These are phyloP conservation scores for Lagodon rhomboides DNA, from an alignment of 2,797 vertebrate genomes.

Conservation along the genomic window DNA sequence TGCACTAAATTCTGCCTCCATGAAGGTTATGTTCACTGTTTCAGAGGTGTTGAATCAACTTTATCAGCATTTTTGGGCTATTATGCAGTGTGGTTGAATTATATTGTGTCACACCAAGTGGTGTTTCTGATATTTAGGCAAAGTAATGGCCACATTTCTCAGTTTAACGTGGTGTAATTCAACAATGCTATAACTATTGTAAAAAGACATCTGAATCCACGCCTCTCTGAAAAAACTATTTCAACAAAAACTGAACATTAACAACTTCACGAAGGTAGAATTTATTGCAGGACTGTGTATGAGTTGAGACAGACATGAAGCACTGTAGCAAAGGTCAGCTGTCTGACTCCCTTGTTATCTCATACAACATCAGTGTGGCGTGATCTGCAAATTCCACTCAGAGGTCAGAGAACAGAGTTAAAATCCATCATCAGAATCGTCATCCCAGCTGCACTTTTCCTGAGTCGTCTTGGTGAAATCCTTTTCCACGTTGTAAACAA, in stretches of 20 bases:
- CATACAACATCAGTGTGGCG: neutral
- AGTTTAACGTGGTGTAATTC: neutral
- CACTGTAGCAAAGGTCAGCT: neutral
- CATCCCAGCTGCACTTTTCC: conserved; percentile 93
- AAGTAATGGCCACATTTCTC: neutral
- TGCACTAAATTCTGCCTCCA: neutral
- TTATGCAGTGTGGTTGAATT: neutral
- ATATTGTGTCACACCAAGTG: neutral
- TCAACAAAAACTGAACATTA: neutral
- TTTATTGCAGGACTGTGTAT: neutral
- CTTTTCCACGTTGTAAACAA: conserved; percentile 92
- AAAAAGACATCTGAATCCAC: no score
- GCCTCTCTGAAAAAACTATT: neutral
- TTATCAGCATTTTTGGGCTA: neutral
- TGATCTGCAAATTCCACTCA: neutral
- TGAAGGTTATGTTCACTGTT: no score
- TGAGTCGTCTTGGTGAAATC: conserved; percentile 87
- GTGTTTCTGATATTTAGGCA: neutral
- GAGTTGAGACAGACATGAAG: neutral
- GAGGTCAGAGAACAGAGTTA: conserved; percentile 61
- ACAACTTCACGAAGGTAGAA: neutral
- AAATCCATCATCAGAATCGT: conserved; percentile 89
- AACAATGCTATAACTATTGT: neutral
- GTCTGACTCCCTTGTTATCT: neutral
- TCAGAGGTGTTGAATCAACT: neutral